Base-by-base conservation (phyloP, 53 echinoderm and acorn worm species). In the Hippasteria phrygiana region DNA sequence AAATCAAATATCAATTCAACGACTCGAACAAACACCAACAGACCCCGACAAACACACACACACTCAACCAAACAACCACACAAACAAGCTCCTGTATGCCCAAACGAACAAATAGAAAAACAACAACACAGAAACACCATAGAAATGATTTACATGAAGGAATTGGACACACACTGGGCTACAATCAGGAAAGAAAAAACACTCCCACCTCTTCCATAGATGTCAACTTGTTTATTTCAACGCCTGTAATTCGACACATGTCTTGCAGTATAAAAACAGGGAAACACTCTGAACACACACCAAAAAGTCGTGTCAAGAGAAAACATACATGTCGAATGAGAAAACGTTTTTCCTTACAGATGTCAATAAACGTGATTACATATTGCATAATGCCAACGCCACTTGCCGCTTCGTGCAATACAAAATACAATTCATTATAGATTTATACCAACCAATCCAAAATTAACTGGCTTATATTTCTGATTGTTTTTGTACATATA, bases 401-500 rank as follows among this genome's bases (percentile, higher is more conserved):
- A 70, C 31, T n/a, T 31, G 70, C 70, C 70, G 37, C 37, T 33
- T 32, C 29, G 33, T 32, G 5, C 66, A 29, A 3, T 56, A 4
- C 22, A 56, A 8, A 66, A 35, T 66, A 66, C 67, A 66, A 32
- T 34, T 34, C 11, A 33, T 34, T 33, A 35, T 33, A 33, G 31
- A 33, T 66, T 33, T 66, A 34, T 10, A 55, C n/a, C 12, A 59
- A n/a, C 37, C 35, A 54, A 22, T 9, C 37, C 10, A 18, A 55
- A 38, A 35, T n/a, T 24, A 59, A 41, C 59, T 12, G 10, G 38
- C n/a, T 56, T 26, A 37, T 41, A 78, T 78, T 59, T 78, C 59
- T 78, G 38, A 78, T 56, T 78, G 28, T 66, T 66, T 62, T 70
- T n/a, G n/a, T n/a, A n/a, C n/a, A 17, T 76, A 42, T 81, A 81